Percentiles rank a stretch among this genome's conserved stretches.
phyloP scores from a whole-genome alignment of 2,113 vertebrate species.

The Prunella himalayana region DNA sequence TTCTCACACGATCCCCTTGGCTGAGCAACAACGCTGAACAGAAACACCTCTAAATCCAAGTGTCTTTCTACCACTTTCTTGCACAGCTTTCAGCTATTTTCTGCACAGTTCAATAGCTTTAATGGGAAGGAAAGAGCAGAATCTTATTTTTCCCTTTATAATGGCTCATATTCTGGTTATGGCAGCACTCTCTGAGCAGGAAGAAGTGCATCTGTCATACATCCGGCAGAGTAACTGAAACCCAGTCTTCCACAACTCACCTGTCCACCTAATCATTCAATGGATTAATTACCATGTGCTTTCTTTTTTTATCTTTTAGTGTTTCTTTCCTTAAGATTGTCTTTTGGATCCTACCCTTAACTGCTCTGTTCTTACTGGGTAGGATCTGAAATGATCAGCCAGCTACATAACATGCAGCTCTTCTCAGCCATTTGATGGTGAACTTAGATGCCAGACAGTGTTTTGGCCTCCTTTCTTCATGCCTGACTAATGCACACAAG shows the following conservation, averaged over 20 bases:
- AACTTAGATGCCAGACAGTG: rapidly evolving
- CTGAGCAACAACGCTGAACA: neutral
- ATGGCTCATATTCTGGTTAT: neutral
- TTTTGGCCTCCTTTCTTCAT: neutral
- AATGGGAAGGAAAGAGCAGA: neutral
- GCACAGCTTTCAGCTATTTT: neutral
- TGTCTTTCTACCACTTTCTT: neutral
- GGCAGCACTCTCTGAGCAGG: neutral
- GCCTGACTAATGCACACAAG: neutral
- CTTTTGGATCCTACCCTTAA: neutral
- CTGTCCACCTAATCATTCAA: neutral
- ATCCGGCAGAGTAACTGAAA: neutral
- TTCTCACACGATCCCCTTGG: neutral
- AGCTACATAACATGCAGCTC: neutral
- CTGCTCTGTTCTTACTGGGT: neutral
- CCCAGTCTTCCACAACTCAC: neutral
- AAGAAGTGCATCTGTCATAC: neutral
- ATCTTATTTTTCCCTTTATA: neutral
- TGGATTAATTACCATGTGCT: neutral
- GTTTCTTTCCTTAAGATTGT: neutral
- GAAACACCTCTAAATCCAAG: neutral
- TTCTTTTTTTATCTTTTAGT: neutral
- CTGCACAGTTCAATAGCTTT: neutral
- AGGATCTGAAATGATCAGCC: neutral
- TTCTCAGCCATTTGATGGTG: neutral